Evolutionary conservation across 2,888 invertebrate genomes (phyloP), one percentile per base, ranked within the genome.

Genomic region (Augochlorella aurata): DNA sequence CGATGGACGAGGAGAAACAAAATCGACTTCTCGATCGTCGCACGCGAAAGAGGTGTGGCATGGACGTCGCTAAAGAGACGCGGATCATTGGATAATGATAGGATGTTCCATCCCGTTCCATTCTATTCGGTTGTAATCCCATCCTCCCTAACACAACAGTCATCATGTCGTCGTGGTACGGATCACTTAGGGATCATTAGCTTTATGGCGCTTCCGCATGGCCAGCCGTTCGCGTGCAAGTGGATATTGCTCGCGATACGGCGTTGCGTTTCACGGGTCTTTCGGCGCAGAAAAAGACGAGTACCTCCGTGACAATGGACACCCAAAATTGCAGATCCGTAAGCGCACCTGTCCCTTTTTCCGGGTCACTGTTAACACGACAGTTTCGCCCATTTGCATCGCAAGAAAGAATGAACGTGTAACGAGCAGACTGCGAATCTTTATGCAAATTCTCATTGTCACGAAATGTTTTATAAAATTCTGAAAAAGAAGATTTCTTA

Each of bases 31-130:
- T 66, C 63, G 70, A 67, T 65, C 63, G 63, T 18, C n/a, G 38
- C 72, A 38, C 50, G 66, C 68, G 63, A 58, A 44, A 79, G 84
- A 88, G 85, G 82, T 88, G 84, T 88, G 83, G 87, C 75, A 72
- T 18, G 77, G 79, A 58, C 74, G 88, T 85, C 87, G 84, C 87
- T 88, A 89, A 90, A 90, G 88, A 90, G 87, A 89, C 85, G 87
- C 83, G 81, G 88, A 91, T 92, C 91, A 92, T 92, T 92, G 92
- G 88, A 92, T 92, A 92, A 92, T 92, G 90, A 91, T 91, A 88
- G 92, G 92, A 92, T 91, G 92, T 91, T 86, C 89, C 91, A 88
- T 91, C 90, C 84, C 88, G 82, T 83, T 86, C 88, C 87, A 85
- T 88, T 90, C 86, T 88, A 86, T 89, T 91, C 89, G 89, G 80